Percentiles rank a stretch among this genome's conserved stretches.
Evolutionary conservation across 2,797 vertebrate genomes (phyloP).

Genomic region (Premnoplex brunnescens): DNA sequence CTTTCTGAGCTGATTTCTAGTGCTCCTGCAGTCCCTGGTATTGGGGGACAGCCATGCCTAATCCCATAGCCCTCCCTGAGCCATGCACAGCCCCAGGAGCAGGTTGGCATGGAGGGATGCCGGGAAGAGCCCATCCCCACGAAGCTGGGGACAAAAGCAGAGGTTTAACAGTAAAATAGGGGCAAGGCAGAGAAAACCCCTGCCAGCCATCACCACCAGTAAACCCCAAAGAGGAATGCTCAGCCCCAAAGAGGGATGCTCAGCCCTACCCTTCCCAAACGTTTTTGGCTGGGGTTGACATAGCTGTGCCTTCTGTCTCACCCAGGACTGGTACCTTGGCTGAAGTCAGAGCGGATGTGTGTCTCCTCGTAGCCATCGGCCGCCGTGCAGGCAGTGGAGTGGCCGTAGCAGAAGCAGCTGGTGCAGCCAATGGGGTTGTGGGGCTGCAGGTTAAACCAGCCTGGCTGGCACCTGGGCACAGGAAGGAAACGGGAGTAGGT

Average conservation of each 20-base stretch:
- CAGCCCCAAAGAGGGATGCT: not conserved
- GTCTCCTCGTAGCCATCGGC: constrained; percentile 73
- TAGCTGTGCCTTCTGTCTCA: not conserved
- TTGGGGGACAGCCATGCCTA: rapidly evolving
- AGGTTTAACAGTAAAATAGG: not conserved
- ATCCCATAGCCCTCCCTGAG: not conserved
- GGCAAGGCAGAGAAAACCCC: not conserved
- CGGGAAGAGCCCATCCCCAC: not conserved
- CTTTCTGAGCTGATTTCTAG: not conserved
- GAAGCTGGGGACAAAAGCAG: not conserved
- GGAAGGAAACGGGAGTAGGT: not conserved
- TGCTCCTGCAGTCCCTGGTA: too few relatives aligned
- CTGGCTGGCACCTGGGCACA: constrained; percentile 85
- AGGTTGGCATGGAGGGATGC: too few relatives aligned
- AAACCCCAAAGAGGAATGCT: not conserved
- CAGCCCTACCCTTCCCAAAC: not conserved
- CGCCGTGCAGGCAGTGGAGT: constrained; percentile 82
- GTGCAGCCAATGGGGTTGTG: constrained; percentile 82
- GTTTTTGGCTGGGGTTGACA: not conserved
- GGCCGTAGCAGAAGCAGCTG: constrained; percentile 91
- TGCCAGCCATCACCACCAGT: not conserved
- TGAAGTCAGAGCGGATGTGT: constrained; percentile 81
- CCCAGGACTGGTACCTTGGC: constrained; percentile 73
- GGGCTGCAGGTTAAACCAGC: constrained; percentile 86
- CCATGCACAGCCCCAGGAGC: not conserved